phyloP scores from a whole-genome alignment of 2,113 vertebrate genomes.

The Pitta sordida region DNA sequence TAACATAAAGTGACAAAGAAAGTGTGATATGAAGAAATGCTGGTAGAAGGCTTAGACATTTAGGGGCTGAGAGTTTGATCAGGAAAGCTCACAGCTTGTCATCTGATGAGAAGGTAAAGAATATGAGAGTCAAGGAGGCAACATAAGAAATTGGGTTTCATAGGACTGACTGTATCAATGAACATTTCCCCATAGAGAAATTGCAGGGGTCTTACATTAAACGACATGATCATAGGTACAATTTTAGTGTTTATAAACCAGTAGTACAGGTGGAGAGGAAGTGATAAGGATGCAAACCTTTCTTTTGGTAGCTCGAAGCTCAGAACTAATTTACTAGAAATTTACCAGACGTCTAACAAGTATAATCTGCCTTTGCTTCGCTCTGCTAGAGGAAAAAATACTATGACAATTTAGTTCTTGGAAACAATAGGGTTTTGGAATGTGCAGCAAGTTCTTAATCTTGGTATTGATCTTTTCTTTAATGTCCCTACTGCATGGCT shows the following conservation, averaged over 20 bases:
- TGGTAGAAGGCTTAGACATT: background rate
- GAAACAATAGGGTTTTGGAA: background rate
- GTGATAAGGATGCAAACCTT: background rate
- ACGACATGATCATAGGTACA: background rate
- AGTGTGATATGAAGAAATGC: background rate
- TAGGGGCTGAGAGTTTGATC: conserved; percentile 3
- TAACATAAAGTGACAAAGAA: background rate
- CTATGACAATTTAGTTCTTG: background rate
- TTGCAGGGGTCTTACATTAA: background rate
- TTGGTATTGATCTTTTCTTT: background rate
- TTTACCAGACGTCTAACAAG: background rate
- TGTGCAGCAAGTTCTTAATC: background rate
- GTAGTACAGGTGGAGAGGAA: background rate
- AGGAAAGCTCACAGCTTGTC: background rate
- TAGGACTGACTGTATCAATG: background rate
- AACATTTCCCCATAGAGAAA: background rate
- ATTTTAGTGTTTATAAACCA: background rate
- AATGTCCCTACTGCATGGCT: background rate
- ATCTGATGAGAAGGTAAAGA: background rate
- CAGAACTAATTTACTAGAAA: background rate
- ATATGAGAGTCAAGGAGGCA: background rate
- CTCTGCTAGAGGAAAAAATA: background rate
- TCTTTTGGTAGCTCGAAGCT: background rate
- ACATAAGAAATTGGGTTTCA: background rate
- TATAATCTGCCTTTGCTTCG: background rate